These are phyloP conservation scores for Lytechinus variegatus DNA, from an alignment of 35 echinoderm and acorn worm genomes.

Conservation along the genomic window DNA sequence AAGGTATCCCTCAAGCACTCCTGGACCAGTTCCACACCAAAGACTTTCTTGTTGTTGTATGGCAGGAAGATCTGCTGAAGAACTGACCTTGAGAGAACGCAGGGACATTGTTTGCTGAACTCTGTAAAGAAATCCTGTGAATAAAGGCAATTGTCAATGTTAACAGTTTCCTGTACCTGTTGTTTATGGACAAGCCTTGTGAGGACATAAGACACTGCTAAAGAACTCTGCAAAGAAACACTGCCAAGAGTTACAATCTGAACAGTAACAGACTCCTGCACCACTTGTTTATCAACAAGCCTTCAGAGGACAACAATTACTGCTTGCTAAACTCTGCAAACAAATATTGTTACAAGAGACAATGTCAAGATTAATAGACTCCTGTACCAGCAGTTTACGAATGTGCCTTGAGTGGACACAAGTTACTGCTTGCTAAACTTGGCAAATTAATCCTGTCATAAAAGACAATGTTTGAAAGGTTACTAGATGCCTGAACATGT, in stretches of 20 bases:
- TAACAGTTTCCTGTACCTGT: not conserved
- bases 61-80: conserved; percentile 88
- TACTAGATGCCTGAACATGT: too few species aligned
- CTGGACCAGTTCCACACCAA: conserved; percentile 82
- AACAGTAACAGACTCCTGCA: too few species aligned
- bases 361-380: too few species aligned
- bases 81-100: conserved; percentile 81
- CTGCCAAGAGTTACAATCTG: too few species aligned
- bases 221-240: too few species aligned
- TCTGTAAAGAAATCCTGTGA: conserved; percentile 86
- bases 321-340: too few species aligned
- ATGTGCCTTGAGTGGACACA: conserved; percentile 81
- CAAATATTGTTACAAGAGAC: too few species aligned
- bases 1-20: conserved; percentile 77
- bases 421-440: conserved; percentile 85
- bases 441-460: conserved; percentile 77
- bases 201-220: too few species aligned
- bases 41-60: conserved; percentile 86
- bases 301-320: too few species aligned
- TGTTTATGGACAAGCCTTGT: too few species aligned
- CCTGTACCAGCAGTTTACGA: conserved; percentile 49
- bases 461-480: too few species aligned
- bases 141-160: not conserved
- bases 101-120: conserved; percentile 91
- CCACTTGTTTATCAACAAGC: too few species aligned